Evolutionary conservation across 2,888 invertebrate species (phyloP).

Genomic region (Torymus aiolomorphi): DNA sequence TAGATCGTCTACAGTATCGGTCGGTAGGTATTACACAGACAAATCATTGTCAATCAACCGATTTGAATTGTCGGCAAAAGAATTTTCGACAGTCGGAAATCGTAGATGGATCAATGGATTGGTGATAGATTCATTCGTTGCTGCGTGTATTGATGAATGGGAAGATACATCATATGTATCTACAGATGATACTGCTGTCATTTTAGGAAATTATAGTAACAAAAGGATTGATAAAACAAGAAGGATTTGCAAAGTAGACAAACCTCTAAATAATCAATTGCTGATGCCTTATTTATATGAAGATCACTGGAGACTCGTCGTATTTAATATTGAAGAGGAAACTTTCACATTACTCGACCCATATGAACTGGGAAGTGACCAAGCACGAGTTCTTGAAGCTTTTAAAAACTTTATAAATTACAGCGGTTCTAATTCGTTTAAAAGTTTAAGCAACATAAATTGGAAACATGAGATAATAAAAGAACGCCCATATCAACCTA

Average conservation of each 20-base stretch:
- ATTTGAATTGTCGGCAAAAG: neutral
- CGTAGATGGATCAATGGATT: slow-evolving; percentile 16
- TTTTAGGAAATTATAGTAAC: too few relatives aligned
- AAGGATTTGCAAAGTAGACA: neutral
- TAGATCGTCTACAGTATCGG: neutral
- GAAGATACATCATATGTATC: too few relatives aligned
- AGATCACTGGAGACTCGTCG: slow-evolving; percentile 19
- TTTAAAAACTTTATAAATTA: neutral
- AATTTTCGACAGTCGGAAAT: neutral
- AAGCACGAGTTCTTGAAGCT: neutral
- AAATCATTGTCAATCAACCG: neutral
- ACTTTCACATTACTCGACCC: slow-evolving; percentile 7
- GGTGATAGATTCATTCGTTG: slow-evolving; percentile 3
- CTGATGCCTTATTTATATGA: slow-evolving; percentile 18
- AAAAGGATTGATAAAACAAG: slow-evolving; percentile 7
- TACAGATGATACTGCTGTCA: too few relatives aligned
- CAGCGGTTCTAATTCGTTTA: neutral
- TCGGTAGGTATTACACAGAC: neutral
- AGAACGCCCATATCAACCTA: too few relatives aligned
- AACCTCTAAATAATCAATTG: too few relatives aligned
- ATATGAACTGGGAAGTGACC: neutral
- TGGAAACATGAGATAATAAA: too few relatives aligned
- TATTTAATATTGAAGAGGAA: neutral
- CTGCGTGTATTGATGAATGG: too few relatives aligned
- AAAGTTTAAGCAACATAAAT: neutral